Conservation (phyloP, 2,113 vertebrate species). For the Ivindomyrus marchei region DNA sequence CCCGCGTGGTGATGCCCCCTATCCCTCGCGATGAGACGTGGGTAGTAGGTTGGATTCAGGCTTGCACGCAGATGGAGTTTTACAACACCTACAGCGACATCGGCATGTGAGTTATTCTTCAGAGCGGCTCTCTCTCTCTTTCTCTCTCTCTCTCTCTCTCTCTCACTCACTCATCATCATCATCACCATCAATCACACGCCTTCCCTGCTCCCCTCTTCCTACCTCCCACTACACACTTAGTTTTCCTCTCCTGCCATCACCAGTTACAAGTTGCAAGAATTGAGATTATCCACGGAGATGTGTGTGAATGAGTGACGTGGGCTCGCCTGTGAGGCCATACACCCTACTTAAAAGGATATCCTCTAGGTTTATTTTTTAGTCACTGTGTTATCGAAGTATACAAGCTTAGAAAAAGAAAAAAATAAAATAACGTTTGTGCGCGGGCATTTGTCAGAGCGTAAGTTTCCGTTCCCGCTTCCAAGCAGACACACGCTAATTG, state of each 20-base stretch:
- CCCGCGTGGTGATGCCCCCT: constrained; percentile 86
- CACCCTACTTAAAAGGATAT: not conserved
- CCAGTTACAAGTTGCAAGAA: not conserved
- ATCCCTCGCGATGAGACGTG: constrained; percentile 87
- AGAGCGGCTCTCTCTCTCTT: not conserved
- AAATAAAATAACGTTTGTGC: not conserved
- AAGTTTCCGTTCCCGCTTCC: constrained; percentile 38
- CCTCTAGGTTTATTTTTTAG: not conserved
- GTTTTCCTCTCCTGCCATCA: not conserved
- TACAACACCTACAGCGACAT: constrained; percentile 94
- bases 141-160: no score
- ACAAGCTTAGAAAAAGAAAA: not conserved
- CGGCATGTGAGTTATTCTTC: constrained; percentile 75
- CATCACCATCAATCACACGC: not conserved
- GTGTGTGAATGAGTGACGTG: not conserved
- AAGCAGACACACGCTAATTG: constrained; percentile 54
- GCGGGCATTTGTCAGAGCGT: not conserved
- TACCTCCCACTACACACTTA: not conserved
- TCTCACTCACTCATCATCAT: not conserved
- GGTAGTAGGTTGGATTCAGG: constrained; percentile 98
- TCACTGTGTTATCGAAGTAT: not conserved
- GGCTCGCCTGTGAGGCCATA: not conserved
- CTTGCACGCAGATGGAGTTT: constrained; percentile 97
- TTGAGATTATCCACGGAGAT: not conserved
- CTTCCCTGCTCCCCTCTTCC: not conserved